Conservation (phyloP, 2,888 invertebrate species). For the Epinotia brunnichana region DNA sequence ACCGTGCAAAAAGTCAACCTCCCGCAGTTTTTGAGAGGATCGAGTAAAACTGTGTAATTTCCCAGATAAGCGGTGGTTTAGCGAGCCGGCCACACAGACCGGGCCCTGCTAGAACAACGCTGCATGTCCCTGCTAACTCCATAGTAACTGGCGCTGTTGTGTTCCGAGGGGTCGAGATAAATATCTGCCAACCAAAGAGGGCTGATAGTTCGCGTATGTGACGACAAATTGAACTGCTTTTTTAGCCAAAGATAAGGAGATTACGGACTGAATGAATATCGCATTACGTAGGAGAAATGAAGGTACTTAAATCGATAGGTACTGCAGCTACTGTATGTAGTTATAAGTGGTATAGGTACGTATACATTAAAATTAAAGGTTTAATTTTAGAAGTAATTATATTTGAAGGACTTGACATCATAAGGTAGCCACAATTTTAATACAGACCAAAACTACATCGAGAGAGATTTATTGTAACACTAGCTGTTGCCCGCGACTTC, state of each 20-base stretch:
- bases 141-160: conserved; percentile 1
- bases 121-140: not conserved
- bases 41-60: conserved; percentile 77
- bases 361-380: no score
- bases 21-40: conserved; percentile 71
- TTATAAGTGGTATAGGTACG: no score
- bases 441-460: no score
- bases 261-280: conserved; percentile 49
- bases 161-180: conserved; percentile 55
- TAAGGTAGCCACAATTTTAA: no score
- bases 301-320: conserved; percentile 18
- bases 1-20: conserved; percentile 65
- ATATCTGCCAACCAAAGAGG: conserved; percentile 64
- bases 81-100: conserved; percentile 52
- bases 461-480: no score
- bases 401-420: no score
- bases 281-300: conserved; percentile 10
- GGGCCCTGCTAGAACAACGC: not conserved
- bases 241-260: conserved; percentile 50
- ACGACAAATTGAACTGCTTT: conserved; percentile 50
- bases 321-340: not conserved
- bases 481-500: no score
- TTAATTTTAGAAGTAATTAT: no score
- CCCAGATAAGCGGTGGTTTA: conserved; percentile 73
- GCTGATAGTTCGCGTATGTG: conserved; percentile 50